These are phyloP conservation scores for Hirtodrosophila trivittata DNA, from an alignment of 2,888 invertebrate genomes.

Conservation along the genomic window DNA sequence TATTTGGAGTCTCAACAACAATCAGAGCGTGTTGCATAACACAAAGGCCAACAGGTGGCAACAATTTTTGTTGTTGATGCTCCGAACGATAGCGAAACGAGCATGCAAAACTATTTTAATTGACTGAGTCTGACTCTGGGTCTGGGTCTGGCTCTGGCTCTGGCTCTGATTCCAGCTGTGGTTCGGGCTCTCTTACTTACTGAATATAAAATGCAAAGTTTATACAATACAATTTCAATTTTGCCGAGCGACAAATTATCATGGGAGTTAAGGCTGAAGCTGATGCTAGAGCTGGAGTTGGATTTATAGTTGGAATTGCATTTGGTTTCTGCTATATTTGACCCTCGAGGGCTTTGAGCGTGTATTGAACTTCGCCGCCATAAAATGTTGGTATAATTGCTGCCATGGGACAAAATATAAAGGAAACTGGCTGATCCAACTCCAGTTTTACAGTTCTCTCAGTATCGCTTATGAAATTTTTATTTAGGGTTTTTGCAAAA, in stretches of 20 bases:
- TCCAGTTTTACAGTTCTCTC: no score
- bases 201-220: conserved; percentile 57
- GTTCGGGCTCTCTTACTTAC: conserved; percentile 2
- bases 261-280: conserved; percentile 62
- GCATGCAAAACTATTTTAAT: conserved; percentile 76
- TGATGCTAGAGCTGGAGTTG: conserved; percentile 25
- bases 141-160: conserved; percentile 26
- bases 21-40: conserved; percentile 79
- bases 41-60: conserved; percentile 66
- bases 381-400: conserved; percentile 43
- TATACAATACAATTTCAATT: conserved; percentile 72
- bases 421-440: no score
- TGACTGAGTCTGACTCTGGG: conserved; percentile 36
- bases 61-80: conserved; percentile 65
- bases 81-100: conserved; percentile 76
- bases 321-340: conserved; percentile 49
- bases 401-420: conserved; percentile 21
- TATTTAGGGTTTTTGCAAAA: no score
- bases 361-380: conserved; percentile 50
- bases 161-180: conserved; percentile 11
- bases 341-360: conserved; percentile 64
- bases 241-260: conserved; percentile 76
- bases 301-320: conserved; percentile 32
- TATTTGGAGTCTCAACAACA: conserved; percentile 58
- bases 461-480: no score